Evolutionary conservation across 2,797 vertebrate genomes (phyloP).

Genomic region (Neomorphus geoffroyi): DNA sequence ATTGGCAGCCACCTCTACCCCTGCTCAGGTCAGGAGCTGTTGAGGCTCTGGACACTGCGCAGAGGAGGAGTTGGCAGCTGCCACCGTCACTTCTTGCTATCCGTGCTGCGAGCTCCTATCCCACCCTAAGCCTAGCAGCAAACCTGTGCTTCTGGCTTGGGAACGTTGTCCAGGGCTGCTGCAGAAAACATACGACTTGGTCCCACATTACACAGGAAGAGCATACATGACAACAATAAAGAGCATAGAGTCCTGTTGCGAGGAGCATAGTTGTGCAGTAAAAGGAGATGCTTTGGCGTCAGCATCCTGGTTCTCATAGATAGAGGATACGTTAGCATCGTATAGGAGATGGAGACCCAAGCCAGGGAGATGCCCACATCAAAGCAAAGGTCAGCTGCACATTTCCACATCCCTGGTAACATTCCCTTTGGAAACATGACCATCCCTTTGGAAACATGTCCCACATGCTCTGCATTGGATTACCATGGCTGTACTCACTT

Average conservation of each 20-base stretch:
- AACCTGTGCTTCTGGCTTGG: not conserved
- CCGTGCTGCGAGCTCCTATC: not conserved
- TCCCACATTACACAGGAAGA: not conserved
- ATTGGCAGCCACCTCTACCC: not conserved
- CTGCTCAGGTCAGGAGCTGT: not conserved
- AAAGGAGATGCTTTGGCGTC: not conserved
- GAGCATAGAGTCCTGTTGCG: not conserved
- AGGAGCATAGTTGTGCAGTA: not conserved
- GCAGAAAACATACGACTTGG: not conserved
- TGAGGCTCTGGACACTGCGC: not conserved
- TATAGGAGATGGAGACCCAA: not conserved
- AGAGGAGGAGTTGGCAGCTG: not conserved
- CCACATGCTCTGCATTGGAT: not conserved
- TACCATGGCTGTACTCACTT: not conserved
- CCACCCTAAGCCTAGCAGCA: not conserved
- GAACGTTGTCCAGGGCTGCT: accelerated
- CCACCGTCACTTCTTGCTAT: not conserved
- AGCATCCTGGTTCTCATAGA: accelerated
- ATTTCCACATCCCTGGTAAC: not conserved
- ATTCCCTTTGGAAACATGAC: no score
- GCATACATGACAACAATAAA: not conserved
- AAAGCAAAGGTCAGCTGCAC: not conserved
- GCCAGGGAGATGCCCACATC: not conserved
- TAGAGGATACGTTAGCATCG: accelerated
- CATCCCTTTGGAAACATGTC: not conserved